These are phyloP conservation scores for Trematomus loennbergii DNA, from an alignment of 2,113 vertebrate genomes.

Conservation along the genomic window DNA sequence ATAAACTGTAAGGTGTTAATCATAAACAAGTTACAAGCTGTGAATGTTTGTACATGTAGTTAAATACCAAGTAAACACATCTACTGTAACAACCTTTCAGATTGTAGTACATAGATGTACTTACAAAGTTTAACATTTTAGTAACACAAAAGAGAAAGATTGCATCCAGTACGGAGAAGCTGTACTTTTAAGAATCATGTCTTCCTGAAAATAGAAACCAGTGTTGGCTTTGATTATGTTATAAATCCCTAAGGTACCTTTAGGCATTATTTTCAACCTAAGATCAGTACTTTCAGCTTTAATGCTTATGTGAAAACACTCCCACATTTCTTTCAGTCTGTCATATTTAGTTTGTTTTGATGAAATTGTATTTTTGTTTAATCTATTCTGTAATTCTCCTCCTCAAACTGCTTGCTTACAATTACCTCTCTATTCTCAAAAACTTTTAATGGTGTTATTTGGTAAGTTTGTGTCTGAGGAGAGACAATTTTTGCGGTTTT, in stretches of 20 bases:
- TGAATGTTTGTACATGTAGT: too few species aligned
- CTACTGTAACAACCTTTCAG: neutral
- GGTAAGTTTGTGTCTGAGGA: constrained; percentile 1
- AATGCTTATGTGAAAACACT: neutral
- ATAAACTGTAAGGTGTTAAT: neutral
- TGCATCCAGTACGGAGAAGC: neutral
- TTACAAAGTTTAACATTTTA: neutral
- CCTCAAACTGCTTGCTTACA: neutral
- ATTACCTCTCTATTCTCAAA: neutral
- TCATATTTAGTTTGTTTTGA: neutral
- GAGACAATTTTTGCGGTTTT: neutral
- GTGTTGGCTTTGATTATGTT: constrained; percentile 16
- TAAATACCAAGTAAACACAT: too few species aligned
- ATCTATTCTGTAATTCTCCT: neutral
- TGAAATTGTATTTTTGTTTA: constrained; percentile 5
- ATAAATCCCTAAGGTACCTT: constrained; percentile 19
- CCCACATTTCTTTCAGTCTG: neutral
- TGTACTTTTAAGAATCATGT: neutral
- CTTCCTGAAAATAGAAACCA: neutral
- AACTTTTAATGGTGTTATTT: constrained; percentile 16
- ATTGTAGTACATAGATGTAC: neutral
- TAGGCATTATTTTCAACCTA: neutral
- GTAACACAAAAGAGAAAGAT: neutral
- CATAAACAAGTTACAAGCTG: too few species aligned
- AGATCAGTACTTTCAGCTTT: constrained; percentile 5